A percentile compares a stretch with the other conserved stretches of the same genome.
Conservation (phyloP, 2,888 invertebrate genomes). For the Parnassius apollo region DNA sequence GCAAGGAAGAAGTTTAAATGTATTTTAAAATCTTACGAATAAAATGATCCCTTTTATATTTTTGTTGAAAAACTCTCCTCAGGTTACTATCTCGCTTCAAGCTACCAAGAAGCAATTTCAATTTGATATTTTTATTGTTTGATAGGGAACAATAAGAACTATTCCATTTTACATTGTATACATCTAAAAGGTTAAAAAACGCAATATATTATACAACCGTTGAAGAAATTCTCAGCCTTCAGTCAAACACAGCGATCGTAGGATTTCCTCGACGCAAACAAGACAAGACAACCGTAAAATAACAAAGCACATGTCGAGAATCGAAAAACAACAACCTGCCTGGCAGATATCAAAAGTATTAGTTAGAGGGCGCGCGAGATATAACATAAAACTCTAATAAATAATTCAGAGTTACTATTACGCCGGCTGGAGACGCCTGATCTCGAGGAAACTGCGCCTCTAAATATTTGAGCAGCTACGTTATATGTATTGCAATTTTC, state of each 20-base stretch:
- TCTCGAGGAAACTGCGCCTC: conserved; percentile 60
- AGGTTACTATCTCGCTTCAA: no score
- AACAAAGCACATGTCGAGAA: background rate
- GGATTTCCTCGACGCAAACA: background rate
- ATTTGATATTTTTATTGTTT: no score
- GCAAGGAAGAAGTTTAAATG: no score
- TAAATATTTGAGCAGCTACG: conserved; percentile 74
- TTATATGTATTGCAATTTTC: conserved; percentile 80
- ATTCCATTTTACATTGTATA: no score
- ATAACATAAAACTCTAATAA: conserved; percentile 73
- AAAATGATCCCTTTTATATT: no score
- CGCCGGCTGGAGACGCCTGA: conserved; percentile 42
- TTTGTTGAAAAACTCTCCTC: no score
- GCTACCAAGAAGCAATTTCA: no score
- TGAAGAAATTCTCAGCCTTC: no score
- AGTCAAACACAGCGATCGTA: background rate
- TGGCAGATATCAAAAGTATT: conserved; percentile 61
- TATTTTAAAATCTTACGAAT: no score
- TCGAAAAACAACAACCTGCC: conserved; percentile 11
- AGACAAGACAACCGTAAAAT: background rate
- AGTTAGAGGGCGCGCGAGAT: conserved; percentile 57
- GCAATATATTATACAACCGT: no score
- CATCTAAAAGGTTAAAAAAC: no score
- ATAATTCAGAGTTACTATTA: conserved; percentile 74
- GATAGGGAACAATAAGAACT: no score